Base-by-base conservation (phyloP, 2,797 vertebrate species). In the Myoxocephalus aenaeus region DNA sequence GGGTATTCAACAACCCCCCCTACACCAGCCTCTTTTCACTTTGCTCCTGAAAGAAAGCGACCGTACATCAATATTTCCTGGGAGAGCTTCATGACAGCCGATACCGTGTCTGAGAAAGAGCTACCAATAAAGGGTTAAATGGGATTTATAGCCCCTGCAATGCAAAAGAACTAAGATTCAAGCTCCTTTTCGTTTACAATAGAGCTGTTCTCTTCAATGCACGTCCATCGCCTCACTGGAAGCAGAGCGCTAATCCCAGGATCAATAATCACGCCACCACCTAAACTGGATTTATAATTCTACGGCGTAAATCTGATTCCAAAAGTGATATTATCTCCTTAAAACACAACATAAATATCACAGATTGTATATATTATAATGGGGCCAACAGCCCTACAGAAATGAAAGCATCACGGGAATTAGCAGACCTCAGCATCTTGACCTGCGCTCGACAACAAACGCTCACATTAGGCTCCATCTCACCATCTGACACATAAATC, bases 401-500 rank as follows among this genome's bases (percentile, higher is more conserved):
- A 71, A 38, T 25, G 3, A 64, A 63, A 64, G 50, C 27, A 18
- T 38, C 27, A 15, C 32, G 51, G 42, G 56, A 53, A 44, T 32
- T 0, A 20, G 13, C 29, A 50, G 42, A 48, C 59, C 27, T 67
- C 63, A 50, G 42, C 32, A 17, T 62, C 51, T 40, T 56, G 6
- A 36, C 18, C 56, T 56, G 36, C 36, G 64, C 65, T 56, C 36
- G 42, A 71, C 22, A 50, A 27, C 5, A 10, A 29, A 10, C 2
- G 8, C 42, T 44, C n/a, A 51, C 25, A 40, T 51, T 36, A 27
- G 48, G 62, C 68, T 25, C 57, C 73, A 64, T 82, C 51, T 80
- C 75, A 56, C 81, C 83, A 81, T 76, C 82, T 86, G 79, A 79
- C 72, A 22, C 9, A 57, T 71, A n/a, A 75, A 88, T 81, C 66